Percentiles rank a stretch among this genome's conserved stretches.
Conservation (phyloP, 1,140 invertebrate species). For the Drosophila erecta region DNA sequence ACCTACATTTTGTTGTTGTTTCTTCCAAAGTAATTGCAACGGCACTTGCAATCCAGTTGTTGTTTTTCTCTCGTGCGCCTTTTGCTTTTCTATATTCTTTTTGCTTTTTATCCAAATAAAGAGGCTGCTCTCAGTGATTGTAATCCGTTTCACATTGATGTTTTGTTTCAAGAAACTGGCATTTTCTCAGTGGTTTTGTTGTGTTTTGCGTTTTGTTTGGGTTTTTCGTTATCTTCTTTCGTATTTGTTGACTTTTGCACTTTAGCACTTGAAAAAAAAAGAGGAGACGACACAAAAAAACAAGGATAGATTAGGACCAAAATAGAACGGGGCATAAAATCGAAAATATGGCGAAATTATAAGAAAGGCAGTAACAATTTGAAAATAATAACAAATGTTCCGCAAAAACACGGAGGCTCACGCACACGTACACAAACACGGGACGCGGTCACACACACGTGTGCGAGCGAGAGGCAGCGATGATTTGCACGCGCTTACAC, state of each 20-base stretch:
- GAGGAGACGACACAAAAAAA: constrained; percentile 25
- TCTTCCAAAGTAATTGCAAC: constrained; percentile 5
- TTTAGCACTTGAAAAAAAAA: constrained; percentile 73
- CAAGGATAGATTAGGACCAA: background rate
- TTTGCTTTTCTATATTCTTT: background rate
- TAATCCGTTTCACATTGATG: constrained; percentile 8
- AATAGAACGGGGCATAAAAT: too few species aligned
- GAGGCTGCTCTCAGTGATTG: constrained; percentile 10
- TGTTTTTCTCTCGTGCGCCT: constrained; percentile 1
- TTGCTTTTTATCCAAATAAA: constrained; percentile 4
- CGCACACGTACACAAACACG: background rate
- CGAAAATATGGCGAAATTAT: background rate
- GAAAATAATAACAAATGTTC: constrained; percentile 9
- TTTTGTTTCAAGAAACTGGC: constrained; percentile 4
- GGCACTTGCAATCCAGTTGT: background rate
- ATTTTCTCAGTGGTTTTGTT: constrained; percentile 11
- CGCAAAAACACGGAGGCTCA: constrained; percentile 5
- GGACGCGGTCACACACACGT: background rate
- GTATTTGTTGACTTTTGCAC: background rate
- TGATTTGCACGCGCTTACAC: constrained; percentile 11
- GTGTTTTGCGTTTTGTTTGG: constrained; percentile 7
- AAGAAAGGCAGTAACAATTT: background rate
- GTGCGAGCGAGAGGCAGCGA: constrained; percentile 10
- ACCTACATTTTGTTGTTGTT: constrained; percentile 20
- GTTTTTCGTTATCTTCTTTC: background rate